Percentiles rank a stretch among this genome's conserved stretches.
Evolutionary conservation across 1,140 invertebrate species (phyloP).

Genomic region (Tribolium castaneum): DNA sequence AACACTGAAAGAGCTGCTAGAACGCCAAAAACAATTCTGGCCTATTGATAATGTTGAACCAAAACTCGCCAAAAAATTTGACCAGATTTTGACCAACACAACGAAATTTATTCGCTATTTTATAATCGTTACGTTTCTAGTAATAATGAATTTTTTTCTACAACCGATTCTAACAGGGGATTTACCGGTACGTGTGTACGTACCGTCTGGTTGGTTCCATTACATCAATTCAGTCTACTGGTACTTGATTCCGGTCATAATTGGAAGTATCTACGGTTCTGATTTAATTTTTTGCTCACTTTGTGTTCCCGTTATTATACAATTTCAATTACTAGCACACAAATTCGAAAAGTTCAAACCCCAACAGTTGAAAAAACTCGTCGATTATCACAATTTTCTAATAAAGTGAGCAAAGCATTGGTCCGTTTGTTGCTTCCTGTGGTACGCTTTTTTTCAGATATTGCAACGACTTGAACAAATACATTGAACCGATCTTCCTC

Average conservation of each 20-base stretch:
- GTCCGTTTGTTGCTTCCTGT: neutral
- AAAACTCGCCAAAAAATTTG: neutral
- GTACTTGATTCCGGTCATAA: neutral
- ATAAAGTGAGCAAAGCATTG: neutral
- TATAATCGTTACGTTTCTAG: neutral
- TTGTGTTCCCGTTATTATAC: neutral
- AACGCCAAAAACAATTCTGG: neutral
- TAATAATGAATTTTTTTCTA: conserved; percentile 3
- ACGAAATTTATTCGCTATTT: neutral
- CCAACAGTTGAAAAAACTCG: neutral
- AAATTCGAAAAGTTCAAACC: conserved; percentile 1
- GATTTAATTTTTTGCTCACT: neutral
- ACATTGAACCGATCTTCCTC: neutral
- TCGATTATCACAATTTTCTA: conserved; percentile 14
- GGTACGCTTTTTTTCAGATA: neutral
- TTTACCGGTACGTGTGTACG: conserved; percentile 1
- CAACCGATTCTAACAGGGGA: neutral
- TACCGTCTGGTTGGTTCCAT: neutral
- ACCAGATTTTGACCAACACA: neutral
- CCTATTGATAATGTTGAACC: neutral
- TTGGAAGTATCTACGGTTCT: conserved; percentile 4
- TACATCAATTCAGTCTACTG: neutral
- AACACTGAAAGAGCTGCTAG: neutral
- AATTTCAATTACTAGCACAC: neutral
- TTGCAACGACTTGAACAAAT: neutral